phyloP scores from a whole-genome alignment of 2,888 invertebrate genomes.

The Lithophane ornitopus region DNA sequence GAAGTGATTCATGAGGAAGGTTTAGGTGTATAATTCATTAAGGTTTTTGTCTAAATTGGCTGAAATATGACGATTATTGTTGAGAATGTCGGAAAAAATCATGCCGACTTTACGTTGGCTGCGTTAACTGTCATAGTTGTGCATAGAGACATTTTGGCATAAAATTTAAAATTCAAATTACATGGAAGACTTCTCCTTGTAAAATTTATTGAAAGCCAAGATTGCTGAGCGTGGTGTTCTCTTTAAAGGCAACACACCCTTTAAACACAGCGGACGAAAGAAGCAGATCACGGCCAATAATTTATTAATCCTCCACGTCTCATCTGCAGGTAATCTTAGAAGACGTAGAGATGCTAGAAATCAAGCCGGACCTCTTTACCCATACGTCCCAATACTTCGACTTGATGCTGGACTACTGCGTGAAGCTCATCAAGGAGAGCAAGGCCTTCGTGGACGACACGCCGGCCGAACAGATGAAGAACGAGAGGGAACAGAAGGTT shows the following conservation, averaged over 20 bases:
- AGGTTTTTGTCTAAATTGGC: no score
- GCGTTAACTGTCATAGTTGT: background rate
- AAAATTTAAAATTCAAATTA: no score
- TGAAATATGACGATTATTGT: no score
- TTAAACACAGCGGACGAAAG: background rate
- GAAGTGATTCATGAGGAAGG: no score
- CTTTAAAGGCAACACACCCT: no score
- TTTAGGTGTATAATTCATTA: no score
- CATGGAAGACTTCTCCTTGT: background rate
- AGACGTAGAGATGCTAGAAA: conserved; percentile 97
- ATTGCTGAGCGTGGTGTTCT: background rate
- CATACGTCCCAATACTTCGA: conserved; percentile 99
- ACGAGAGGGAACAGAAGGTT: conserved; percentile 96
- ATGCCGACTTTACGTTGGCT: no score
- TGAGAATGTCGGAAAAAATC: no score
- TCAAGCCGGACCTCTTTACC: conserved; percentile 97
- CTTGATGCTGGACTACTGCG: conserved; percentile 96
- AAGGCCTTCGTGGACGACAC: conserved; percentile 99
- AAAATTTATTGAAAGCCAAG: background rate
- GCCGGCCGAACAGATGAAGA: conserved; percentile 98
- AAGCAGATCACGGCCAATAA: background rate
- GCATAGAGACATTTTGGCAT: background rate
- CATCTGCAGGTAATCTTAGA: conserved; percentile 93
- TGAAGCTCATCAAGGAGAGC: conserved; percentile 95
- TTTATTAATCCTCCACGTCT: background rate